phyloP scores from a whole-genome alignment of 2,888 invertebrate species.

The Andrena minutula region DNA sequence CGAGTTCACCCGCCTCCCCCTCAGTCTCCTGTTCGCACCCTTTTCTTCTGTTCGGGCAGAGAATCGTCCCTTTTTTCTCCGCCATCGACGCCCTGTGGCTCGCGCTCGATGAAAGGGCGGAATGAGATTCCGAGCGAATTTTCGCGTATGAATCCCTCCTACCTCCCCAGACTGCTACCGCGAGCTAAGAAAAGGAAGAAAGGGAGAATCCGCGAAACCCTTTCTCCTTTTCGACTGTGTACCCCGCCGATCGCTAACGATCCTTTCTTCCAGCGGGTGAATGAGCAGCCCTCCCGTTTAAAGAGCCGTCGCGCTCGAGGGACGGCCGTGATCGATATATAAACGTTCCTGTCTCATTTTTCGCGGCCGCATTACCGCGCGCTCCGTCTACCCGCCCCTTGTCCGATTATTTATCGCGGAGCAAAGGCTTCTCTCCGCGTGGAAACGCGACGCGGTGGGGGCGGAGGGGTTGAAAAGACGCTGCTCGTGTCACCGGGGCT shows the following conservation, averaged over 20 bases:
- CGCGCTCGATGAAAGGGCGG: constrained; percentile 24
- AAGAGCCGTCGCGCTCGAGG: constrained; percentile 1
- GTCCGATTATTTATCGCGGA: constrained; percentile 70
- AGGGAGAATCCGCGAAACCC: constrained; percentile 35
- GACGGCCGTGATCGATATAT: constrained; percentile 39
- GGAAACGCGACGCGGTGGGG: background rate
- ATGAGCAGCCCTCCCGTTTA: constrained; percentile 16
- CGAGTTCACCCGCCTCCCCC: constrained; percentile 31
- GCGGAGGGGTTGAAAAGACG: constrained; percentile 48
- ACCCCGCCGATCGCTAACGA: constrained; percentile 46
- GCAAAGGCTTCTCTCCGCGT: constrained; percentile 19
- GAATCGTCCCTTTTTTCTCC: constrained; percentile 27
- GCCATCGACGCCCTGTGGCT: constrained; percentile 3
- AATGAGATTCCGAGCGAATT: constrained; percentile 53
- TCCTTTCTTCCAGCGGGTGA: constrained; percentile 39
- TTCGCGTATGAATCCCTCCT: constrained; percentile 45
- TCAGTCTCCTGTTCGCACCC: constrained; percentile 48
- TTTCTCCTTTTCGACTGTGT: constrained; percentile 27
- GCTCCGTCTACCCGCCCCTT: constrained; percentile 2
- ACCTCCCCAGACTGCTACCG: background rate
- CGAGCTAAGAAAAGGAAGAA: background rate
- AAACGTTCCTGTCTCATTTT: constrained; percentile 25
- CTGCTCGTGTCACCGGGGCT: constrained; percentile 55
- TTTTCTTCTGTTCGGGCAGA: constrained; percentile 36
- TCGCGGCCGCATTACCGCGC: constrained; percentile 10